These are phyloP conservation scores for Engraulis encrasicolus DNA, from an alignment of 2,113 vertebrate species.

Conservation along the genomic window DNA sequence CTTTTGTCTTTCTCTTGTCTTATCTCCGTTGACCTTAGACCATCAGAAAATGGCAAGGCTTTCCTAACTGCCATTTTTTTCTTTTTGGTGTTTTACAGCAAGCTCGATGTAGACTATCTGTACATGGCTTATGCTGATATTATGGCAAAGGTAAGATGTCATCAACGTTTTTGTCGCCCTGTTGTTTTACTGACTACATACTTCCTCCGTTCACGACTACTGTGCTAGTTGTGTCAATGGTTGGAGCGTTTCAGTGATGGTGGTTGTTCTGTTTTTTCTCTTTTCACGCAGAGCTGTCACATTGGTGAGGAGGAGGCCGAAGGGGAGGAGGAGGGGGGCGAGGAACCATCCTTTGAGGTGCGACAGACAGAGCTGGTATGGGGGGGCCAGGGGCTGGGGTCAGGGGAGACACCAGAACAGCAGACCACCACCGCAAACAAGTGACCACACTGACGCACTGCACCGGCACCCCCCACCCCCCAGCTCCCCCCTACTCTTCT, in stretches of 20 bases:
- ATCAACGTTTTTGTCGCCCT: not conserved
- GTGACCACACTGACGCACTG: constrained; percentile 66
- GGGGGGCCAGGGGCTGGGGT: constrained; percentile 75
- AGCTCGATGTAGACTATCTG: constrained; percentile 80
- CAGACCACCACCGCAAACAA: constrained; percentile 62
- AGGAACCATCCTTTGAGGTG: constrained; percentile 88
- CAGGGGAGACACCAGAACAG: constrained; percentile 70
- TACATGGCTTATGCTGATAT: constrained; percentile 85
- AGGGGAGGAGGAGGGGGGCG: constrained; percentile 78
- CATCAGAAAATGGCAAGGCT: not conserved
- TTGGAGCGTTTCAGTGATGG: not conserved
- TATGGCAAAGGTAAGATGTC: constrained; percentile 78
- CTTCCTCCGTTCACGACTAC: not conserved
- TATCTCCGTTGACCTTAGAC: too few species aligned
- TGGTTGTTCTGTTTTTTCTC: not conserved
- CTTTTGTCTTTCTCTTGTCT: not conserved
- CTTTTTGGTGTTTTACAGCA: constrained; percentile 64
- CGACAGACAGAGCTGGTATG: constrained; percentile 80
- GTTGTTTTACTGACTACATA: not conserved
- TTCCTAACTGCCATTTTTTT: not conserved
- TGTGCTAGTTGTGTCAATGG: not conserved
- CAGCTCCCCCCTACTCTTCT: not conserved
- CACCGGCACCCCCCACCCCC: constrained; percentile 50
- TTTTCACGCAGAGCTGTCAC: constrained; percentile 85
- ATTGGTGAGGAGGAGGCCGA: constrained; percentile 85